Percentiles rank a stretch among this genome's conserved stretches.
These are phyloP conservation scores for Drosophila melanogaster DNA, from an alignment of 1,140 invertebrate genomes.

Conservation along the genomic window DNA sequence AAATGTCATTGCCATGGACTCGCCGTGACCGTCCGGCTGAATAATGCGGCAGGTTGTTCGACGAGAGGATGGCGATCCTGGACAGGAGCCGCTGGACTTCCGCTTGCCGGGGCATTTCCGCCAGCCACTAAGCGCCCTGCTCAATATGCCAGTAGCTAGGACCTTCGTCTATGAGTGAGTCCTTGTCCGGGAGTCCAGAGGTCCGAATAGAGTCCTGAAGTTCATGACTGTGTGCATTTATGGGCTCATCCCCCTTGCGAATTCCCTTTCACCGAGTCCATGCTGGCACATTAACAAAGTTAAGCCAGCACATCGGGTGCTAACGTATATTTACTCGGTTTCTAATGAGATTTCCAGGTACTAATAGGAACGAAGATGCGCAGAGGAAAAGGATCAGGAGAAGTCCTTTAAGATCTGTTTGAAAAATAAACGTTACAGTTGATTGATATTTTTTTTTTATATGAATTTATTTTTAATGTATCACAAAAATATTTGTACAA, in stretches of 20 bases:
- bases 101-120: conserved; percentile 64
- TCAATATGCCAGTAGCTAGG: conserved; percentile 21
- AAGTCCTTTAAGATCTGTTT: background rate
- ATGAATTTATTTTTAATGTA: too few species aligned
- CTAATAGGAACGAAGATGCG: conserved; percentile 31
- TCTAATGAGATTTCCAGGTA: conserved; percentile 41
- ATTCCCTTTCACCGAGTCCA: conserved; percentile 43
- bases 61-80: conserved; percentile 13
- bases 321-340: conserved; percentile 23
- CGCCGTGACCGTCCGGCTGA: background rate
- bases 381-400: background rate
- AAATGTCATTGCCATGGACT: conserved; percentile 72
- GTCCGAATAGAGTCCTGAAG: background rate
- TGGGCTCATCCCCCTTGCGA: conserved; percentile 48
- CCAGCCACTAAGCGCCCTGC: conserved; percentile 25
- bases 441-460: background rate
- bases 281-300: conserved; percentile 51
- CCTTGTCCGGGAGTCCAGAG: background rate
- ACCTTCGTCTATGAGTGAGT: conserved; percentile 1
- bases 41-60: background rate
- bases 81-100: conserved; percentile 51
- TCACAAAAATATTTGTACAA: too few species aligned
- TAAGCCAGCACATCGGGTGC: conserved; percentile 35
- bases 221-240: conserved; percentile 36
- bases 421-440: background rate